Evolutionary conservation across 2,113 vertebrate genomes (phyloP), one percentile per base, ranked within the genome.

Genomic region (Aix galericulata): DNA sequence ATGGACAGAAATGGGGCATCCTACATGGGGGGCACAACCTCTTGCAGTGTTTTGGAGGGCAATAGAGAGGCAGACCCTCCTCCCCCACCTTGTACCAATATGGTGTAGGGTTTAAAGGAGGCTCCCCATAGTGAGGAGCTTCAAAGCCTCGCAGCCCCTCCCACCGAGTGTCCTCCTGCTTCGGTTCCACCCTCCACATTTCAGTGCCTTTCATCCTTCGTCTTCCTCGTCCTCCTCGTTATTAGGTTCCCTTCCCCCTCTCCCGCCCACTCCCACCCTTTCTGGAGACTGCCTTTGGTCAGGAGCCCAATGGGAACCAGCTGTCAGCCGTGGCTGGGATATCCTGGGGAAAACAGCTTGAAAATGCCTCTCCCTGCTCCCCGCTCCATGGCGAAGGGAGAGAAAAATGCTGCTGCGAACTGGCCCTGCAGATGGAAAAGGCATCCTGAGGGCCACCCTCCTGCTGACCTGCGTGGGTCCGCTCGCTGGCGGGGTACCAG

Each of bases 231-330:
- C 96, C 93, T 94, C 97, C 80, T 95, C 93, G n/a, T 96, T 92
- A 93, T 87, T 87, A 77, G 71, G 15, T 90, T 88, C 93, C 92
- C 86, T 96, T 96, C 93, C 94, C 94, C 94, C 83, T 38, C 85
- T 76, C 68, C 94, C 86, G 63, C 93, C 90, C 87, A 92, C 90
- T 89, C 93, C 83, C 79, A 93, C 86, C 86, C 94, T 89, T 69
- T 92, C 94, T 95, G 91, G 82, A 96, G 93, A 83, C 91, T 95
- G 96, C 82, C 95, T 96, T 97, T 96, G 96, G 96, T 96, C 96
- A 93, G 85, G 91, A 95, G 95, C 95, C 95, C 95, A 97, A 96
- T 97, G 95, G 95, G 95, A 97, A 97, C 95, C 97, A 97, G 97
- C 96, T 97, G 97, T 96, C 95, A 91, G 96, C 87, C 79, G 2